Percentiles rank a stretch among this genome's conserved stretches.
These are phyloP conservation scores for Sardina pilchardus DNA, from an alignment of 2,113 vertebrate species.

Conservation along the genomic window DNA sequence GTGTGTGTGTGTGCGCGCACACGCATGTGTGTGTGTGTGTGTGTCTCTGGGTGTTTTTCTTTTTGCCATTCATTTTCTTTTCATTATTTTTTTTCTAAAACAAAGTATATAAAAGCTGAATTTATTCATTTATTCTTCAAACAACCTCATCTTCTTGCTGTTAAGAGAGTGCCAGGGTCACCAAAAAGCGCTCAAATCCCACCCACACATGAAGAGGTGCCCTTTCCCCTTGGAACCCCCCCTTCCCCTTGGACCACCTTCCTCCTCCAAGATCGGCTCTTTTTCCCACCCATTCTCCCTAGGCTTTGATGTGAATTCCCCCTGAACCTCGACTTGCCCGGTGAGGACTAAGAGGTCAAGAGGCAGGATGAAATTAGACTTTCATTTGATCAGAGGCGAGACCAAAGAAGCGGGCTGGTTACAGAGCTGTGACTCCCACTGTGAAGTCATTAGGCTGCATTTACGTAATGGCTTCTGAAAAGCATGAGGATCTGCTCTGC, in stretches of 20 bases:
- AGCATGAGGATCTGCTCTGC: conserved; percentile 34
- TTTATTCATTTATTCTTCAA: background rate
- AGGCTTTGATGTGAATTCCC: conserved; percentile 47
- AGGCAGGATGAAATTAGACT: conserved; percentile 63
- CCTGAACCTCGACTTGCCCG: conserved; percentile 53
- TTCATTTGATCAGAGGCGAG: conserved; percentile 59
- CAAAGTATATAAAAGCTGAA: background rate
- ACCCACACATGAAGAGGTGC: background rate
- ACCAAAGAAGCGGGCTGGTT: conserved; percentile 56
- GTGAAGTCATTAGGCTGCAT: conserved; percentile 61
- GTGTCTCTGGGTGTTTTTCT: background rate
- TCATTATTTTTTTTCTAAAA: background rate
- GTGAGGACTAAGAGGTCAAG: conserved; percentile 64
- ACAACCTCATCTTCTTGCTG: background rate
- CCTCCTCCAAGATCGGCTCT: conserved; percentile 20
- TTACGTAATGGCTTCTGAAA: conserved; percentile 48
- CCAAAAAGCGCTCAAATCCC: background rate
- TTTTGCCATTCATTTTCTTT: background rate
- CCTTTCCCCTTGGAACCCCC: conserved; percentile 23
- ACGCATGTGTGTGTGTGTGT: no score
- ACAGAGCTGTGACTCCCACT: conserved; percentile 54
- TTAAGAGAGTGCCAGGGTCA: background rate
- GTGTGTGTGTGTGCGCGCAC: no score
- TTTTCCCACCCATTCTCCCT: conserved; percentile 21
- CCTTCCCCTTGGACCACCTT: background rate